Evolutionary conservation across 2,113 vertebrate genomes (phyloP).

Genomic region (Progne subis): DNA sequence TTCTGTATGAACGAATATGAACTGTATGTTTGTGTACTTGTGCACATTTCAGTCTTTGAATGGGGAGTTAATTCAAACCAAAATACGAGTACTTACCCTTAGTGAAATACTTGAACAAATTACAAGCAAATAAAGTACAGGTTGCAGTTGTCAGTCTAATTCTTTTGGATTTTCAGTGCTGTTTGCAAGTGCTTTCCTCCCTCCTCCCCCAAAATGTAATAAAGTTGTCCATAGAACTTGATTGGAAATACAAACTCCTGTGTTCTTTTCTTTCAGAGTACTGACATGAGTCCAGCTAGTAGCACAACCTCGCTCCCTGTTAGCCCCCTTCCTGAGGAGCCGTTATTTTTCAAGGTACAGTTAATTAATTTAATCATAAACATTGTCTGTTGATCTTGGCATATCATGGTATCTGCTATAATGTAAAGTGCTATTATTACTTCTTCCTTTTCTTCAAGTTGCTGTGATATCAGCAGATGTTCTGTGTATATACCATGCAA

Average conservation of each 20-base stretch:
- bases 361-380: not conserved
- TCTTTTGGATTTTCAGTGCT: not conserved
- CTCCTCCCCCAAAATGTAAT: not conserved
- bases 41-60: not conserved
- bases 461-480: not conserved
- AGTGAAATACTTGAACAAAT: not conserved
- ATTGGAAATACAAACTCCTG: not conserved
- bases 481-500: not conserved
- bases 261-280: slow-evolving; percentile 80
- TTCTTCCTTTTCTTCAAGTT: not conserved
- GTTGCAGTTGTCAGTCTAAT: not conserved
- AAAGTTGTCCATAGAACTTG: not conserved
- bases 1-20: not conserved
- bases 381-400: not conserved
- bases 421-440: not conserved
- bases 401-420: not conserved
- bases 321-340: slow-evolving; percentile 92
- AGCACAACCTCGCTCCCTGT: slow-evolving; percentile 92
- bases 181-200: not conserved
- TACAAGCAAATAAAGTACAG: not conserved
- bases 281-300: slow-evolving; percentile 91
- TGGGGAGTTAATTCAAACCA: not conserved
- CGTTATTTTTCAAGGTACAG: slow-evolving; percentile 89
- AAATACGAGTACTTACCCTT: not conserved
- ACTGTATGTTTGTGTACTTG: not conserved